Base-by-base conservation (phyloP, 2,888 invertebrate genomes). In the Tillus elongatus region DNA sequence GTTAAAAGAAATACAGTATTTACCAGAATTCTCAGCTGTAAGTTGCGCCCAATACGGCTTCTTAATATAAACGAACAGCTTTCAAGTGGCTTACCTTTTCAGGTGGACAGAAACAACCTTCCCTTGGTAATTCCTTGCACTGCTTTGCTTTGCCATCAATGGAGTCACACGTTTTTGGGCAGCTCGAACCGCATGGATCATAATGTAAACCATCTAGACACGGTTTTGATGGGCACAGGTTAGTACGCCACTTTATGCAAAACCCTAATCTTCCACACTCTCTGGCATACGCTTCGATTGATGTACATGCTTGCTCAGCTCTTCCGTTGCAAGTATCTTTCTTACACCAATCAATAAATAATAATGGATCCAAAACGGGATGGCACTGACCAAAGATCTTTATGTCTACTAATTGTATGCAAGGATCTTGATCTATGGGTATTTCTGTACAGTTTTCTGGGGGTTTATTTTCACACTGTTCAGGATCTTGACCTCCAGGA, bases 61-160 rank as follows among this genome's bases (percentile, higher is more conserved):
- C n/a, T n/a, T n/a, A n/a, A n/a, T n/a, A n/a, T n/a, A n/a, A n/a
- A n/a, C n/a, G n/a, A n/a, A n/a, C n/a, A n/a, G n/a, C n/a, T n/a
- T n/a, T n/a, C n/a, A n/a, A n/a, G n/a, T n/a, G n/a, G 42, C 43
- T 41, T 50, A 82, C 80, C 63, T 78, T 74, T 40, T 81, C 82
- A 33, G 73, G 65, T 0, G 88, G 82, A 64, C 92, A 92, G 72
- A 82, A 86, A 63, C 92, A 92, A 1, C 89, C 90, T 54, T 89
- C 90, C 0, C 73, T 71, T 0, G 61, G 56, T 10, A 51, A 43
- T 15, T 48, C 44, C 13, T 41, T 36, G 30, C 57, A 59, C 24
- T 45, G 39, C 14, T 51, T 40, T 58, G 60, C 2, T 2, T 69
- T 58, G 8, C 68, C 61, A 30, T 73, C 70, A 31, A 75, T 58